These are phyloP conservation scores for Rhagologus leucostigma DNA, from an alignment of 2,113 vertebrate species.

Conservation along the genomic window DNA sequence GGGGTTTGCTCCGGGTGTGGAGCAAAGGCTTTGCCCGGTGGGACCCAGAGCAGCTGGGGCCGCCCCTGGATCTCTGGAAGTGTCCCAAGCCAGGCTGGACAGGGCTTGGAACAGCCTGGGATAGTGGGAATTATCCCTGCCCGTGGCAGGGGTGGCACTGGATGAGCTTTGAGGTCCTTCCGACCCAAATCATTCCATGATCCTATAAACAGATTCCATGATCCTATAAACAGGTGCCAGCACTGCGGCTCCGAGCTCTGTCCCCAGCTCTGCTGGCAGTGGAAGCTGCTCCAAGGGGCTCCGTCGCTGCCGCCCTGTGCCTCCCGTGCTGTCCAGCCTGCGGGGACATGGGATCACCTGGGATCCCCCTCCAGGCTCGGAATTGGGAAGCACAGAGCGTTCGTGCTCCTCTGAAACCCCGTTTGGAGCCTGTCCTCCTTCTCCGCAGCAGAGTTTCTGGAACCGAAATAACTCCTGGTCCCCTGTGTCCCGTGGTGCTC, in stretches of 20 bases:
- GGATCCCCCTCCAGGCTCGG: background rate
- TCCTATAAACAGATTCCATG: accelerated
- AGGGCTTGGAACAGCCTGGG: accelerated
- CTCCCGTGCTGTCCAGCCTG: accelerated
- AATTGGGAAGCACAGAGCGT: accelerated
- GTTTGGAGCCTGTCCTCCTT: background rate
- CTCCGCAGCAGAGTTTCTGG: background rate
- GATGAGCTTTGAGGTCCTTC: background rate
- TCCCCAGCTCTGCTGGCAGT: background rate
- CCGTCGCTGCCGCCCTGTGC: background rate
- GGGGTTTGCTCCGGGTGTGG: background rate
- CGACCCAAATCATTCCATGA: background rate
- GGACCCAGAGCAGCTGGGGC: background rate
- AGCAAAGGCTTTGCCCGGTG: background rate
- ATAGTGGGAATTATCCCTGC: accelerated
- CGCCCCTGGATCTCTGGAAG: background rate
- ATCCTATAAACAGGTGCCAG: accelerated
- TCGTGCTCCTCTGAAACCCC: background rate
- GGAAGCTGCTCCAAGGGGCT: background rate
- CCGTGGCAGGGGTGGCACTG: accelerated
- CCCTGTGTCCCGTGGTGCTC: background rate
- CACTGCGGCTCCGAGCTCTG: background rate
- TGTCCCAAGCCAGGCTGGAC: accelerated
- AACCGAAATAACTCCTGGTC: background rate
- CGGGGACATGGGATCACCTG: background rate